A percentile compares a stretch with the other conserved stretches of the same genome.
phyloP scores from a whole-genome alignment of 2,797 vertebrate species.

The Mormyrops attenuatus region DNA sequence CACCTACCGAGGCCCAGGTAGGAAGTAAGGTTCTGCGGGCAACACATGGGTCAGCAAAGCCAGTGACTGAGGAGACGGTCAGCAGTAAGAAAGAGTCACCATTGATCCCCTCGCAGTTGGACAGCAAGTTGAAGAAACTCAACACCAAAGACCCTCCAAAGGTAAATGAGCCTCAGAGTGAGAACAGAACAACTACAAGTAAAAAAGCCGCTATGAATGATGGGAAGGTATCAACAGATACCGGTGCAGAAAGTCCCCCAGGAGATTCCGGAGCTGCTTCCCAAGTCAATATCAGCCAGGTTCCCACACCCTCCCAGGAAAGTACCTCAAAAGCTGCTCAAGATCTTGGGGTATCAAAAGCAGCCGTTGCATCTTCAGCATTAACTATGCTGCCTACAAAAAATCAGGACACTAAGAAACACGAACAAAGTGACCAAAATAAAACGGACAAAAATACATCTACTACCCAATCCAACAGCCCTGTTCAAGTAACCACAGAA shows the following conservation, averaged over 20 bases:
- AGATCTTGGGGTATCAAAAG: conserved; percentile 24
- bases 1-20: conserved; percentile 40
- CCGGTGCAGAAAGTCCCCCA: conserved; percentile 33
- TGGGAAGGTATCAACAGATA: conserved; percentile 32
- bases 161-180: conserved; percentile 37
- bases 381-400: background rate
- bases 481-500: conserved; percentile 24
- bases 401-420: conserved; percentile 19
- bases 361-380: conserved; percentile 19
- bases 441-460: conserved; percentile 4
- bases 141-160: conserved; percentile 27
- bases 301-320: conserved; percentile 45
- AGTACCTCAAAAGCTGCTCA: conserved; percentile 38
- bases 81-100: conserved; percentile 41
- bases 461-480: background rate
- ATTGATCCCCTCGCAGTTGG: conserved; percentile 31
- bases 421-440: background rate
- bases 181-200: conserved; percentile 23
- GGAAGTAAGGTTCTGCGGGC: conserved; percentile 41
- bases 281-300: conserved; percentile 39
- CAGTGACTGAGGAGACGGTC: conserved; percentile 41
- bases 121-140: conserved; percentile 43
- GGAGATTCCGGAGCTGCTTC: conserved; percentile 40
- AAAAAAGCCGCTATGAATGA: conserved; percentile 32
- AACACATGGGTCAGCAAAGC: conserved; percentile 31